Evolutionary conservation across 2,888 invertebrate genomes (phyloP).

Genomic region (Cephus pygmeus): DNA sequence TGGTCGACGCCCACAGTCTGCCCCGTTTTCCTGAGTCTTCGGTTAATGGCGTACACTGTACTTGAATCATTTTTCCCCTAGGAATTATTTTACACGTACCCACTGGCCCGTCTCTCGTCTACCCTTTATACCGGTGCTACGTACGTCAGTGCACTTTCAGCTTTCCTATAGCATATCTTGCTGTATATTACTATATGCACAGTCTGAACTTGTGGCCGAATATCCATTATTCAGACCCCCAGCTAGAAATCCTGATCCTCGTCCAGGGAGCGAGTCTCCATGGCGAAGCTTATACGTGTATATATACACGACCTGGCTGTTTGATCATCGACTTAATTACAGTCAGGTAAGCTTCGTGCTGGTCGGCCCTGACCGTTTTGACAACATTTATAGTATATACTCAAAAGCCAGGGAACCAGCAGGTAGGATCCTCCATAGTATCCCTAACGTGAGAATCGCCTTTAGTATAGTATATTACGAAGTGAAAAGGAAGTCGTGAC

Average conservation of each 20-base stretch:
- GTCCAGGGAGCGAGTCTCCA: neutral
- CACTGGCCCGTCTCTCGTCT: too few relatives aligned
- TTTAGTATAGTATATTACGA: neutral
- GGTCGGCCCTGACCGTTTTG: neutral
- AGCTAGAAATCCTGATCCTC: neutral
- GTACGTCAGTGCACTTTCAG: too few relatives aligned
- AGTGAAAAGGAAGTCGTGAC: neutral
- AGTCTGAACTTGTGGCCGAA: too few relatives aligned
- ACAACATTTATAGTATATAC: neutral
- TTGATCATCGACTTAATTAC: slow-evolving; percentile 23
- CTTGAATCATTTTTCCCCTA: neutral
- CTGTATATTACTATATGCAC: too few relatives aligned
- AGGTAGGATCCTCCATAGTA: neutral
- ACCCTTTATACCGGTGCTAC: too few relatives aligned
- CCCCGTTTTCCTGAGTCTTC: neutral
- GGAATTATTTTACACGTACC: too few relatives aligned
- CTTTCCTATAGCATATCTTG: too few relatives aligned
- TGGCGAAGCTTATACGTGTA: neutral
- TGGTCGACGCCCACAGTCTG: neutral
- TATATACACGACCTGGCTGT: neutral
- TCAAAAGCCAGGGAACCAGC: neutral
- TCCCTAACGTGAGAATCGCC: neutral
- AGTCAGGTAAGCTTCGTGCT: slow-evolving; percentile 11
- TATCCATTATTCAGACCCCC: neutral
- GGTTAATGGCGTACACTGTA: neutral